phyloP scores from a whole-genome alignment of 37 sponge, comb jelly and placozoan species.

The Axinella damicornis region DNA sequence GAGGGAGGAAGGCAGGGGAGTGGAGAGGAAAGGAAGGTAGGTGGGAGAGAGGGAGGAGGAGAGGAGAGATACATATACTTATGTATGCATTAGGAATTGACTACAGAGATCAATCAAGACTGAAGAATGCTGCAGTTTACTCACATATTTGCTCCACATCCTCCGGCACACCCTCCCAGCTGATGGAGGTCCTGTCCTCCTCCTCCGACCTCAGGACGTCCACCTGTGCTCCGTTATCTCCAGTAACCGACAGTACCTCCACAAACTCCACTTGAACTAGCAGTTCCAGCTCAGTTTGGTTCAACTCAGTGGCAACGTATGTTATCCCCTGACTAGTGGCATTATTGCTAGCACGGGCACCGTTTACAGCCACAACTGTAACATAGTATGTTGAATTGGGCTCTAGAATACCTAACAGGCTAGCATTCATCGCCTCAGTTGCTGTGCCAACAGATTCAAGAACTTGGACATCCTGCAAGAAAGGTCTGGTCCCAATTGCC shows the following conservation, averaged over 20 bases:
- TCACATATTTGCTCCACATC: conserved; percentile 78
- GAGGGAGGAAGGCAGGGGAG: neutral
- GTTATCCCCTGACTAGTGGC: conserved; percentile 73
- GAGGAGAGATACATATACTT: neutral
- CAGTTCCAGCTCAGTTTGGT: conserved; percentile 41
- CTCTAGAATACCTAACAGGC: conserved; percentile 36
- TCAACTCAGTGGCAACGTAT: conserved; percentile 63
- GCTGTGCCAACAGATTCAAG: conserved; percentile 53
- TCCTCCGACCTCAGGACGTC: conserved; percentile 16
- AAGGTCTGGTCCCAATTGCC: conserved; percentile 72
- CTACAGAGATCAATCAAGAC: neutral
- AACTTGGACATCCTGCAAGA: conserved; percentile 44
- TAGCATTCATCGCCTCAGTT: conserved; percentile 37
- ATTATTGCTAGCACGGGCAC: conserved; percentile 59
- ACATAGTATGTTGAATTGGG: conserved; percentile 80
- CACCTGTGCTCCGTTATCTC: conserved; percentile 16
- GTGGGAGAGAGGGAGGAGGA: neutral
- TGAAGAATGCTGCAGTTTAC: neutral
- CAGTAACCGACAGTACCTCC: neutral
- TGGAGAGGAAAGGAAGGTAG: neutral
- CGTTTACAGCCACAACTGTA: conserved; percentile 75
- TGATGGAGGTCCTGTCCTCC: conserved; percentile 25
- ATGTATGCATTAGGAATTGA: neutral
- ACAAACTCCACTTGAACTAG: conserved; percentile 51
- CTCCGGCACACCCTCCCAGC: conserved; percentile 61